phyloP scores from a whole-genome alignment of 2,113 vertebrate species.

The Aphyosemion australe region DNA sequence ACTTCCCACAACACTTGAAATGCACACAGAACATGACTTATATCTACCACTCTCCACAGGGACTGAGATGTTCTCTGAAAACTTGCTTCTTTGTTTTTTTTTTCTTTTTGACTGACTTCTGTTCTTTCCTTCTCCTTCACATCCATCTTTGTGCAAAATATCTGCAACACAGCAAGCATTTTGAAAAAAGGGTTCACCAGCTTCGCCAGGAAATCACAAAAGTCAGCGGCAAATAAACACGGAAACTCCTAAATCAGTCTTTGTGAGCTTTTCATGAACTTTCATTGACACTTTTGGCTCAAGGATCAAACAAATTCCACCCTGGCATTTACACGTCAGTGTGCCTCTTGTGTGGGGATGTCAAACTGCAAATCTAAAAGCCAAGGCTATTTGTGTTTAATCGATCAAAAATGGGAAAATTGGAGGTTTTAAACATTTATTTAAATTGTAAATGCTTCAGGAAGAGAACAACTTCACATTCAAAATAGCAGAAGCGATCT shows the following conservation, averaged over 20 bases:
- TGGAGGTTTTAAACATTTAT: no score
- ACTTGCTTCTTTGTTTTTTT: background rate
- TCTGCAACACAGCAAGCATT: background rate
- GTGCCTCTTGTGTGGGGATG: conserved; percentile 2
- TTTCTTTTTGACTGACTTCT: background rate
- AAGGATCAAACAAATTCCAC: background rate
- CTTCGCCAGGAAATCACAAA: background rate
- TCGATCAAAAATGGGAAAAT: no score
- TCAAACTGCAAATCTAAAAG: no score
- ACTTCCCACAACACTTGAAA: background rate
- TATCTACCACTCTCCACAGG: conserved; percentile 1
- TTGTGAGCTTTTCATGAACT: conserved; percentile 2
- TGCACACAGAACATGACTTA: conserved; percentile 21
- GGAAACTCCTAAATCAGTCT: background rate
- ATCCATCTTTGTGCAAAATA: background rate
- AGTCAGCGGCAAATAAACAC: background rate
- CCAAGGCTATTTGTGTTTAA: no score
- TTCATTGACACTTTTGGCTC: conserved; percentile 7
- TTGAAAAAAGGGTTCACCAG: background rate
- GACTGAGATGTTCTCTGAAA: conserved; percentile 6
- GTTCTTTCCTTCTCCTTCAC: background rate
- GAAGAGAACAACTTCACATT: background rate
- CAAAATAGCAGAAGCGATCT: background rate
- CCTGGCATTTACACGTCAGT: no score
- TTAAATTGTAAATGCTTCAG: no score